Evolutionary conservation across 2,113 vertebrate genomes (phyloP), one percentile per base, ranked within the genome.

Genomic region (Lontra canadensis): DNA sequence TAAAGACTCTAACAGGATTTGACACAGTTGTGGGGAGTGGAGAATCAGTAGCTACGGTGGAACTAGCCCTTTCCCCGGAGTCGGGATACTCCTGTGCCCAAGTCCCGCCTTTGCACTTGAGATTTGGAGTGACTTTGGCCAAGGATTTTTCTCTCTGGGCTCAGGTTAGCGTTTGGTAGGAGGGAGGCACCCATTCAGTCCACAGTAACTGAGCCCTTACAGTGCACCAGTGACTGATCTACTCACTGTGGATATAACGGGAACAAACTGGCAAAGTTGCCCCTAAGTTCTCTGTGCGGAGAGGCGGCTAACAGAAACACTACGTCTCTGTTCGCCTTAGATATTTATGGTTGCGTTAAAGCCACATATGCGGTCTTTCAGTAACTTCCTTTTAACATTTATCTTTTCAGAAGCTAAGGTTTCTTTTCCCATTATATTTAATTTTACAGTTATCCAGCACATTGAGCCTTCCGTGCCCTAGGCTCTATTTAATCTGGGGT

Each of bases 351-450:
- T 63, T 26, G 25, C 13, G 1, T 20, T 23, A 49, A 69, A 86
- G 21, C 39, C 42, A 12, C 29, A 55, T 55, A 10, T 87, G 71
- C 63, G 55, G 4, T 59, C 39, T 73, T 71, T 34, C 55, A 44
- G n/a, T 44, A 65, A 47, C 29, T 55, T 93, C 34, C 63, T 87
- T 44, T 74, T 63, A 55, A 47, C 14, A 36, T 52, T 59, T 4
- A 39, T n/a, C 21, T 90, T 69, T 79, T 87, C 67, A 85, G 82
- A 94, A 88, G 52, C 39, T 61, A 87, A 69, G 31, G 34, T 36
- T 74, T 0, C 29, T 21, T 34, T 81, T 82, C 42, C 36, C 55
- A 52, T 57, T 94, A 4, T 36, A 82, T 67, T 92, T 90, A 25
- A 85, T 44, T 63, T 88, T 42, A 36, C 20, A 67, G 59, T 49